Percentiles rank a stretch among this genome's conserved stretches.
phyloP scores from a whole-genome alignment of 2,797 vertebrate species.

The Limnodromus scolopaceus region DNA sequence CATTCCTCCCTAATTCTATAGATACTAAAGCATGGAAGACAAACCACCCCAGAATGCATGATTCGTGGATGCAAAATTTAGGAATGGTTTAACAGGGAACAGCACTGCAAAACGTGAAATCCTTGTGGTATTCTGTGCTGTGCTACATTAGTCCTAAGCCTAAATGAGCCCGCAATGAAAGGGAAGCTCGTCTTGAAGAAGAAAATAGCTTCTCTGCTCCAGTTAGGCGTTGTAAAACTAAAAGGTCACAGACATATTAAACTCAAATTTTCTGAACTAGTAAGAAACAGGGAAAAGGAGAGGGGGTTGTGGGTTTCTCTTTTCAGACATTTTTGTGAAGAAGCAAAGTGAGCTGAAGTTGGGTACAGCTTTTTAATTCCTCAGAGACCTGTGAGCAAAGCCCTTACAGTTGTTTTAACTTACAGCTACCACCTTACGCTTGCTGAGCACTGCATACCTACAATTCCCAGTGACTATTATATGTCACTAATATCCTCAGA shows the following conservation, averaged over 20 bases:
- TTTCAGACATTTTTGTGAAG: neutral
- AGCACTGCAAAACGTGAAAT: neutral
- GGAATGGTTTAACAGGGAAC: neutral
- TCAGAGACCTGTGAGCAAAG: neutral
- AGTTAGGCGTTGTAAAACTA: neutral
- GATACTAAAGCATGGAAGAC: neutral
- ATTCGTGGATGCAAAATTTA: neutral
- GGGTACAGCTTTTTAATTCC: neutral
- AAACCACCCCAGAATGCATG: neutral
- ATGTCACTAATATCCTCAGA: neutral
- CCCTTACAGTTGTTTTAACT: neutral
- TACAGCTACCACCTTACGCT: neutral
- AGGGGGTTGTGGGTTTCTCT: neutral
- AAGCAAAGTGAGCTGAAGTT: neutral
- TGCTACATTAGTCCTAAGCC: neutral
- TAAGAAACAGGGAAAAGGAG: neutral
- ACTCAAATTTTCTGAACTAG: neutral
- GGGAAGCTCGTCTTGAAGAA: neutral
- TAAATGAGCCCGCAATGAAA: neutral
- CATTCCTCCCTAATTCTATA: neutral
- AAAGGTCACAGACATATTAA: constrained; percentile 20
- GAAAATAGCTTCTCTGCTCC: neutral
- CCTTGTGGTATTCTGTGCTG: neutral
- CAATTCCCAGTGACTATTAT: neutral
- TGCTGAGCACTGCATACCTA: neutral